Base-by-base conservation (phyloP, 2,888 invertebrate species). In the Trileptium ribeirensis region DNA sequence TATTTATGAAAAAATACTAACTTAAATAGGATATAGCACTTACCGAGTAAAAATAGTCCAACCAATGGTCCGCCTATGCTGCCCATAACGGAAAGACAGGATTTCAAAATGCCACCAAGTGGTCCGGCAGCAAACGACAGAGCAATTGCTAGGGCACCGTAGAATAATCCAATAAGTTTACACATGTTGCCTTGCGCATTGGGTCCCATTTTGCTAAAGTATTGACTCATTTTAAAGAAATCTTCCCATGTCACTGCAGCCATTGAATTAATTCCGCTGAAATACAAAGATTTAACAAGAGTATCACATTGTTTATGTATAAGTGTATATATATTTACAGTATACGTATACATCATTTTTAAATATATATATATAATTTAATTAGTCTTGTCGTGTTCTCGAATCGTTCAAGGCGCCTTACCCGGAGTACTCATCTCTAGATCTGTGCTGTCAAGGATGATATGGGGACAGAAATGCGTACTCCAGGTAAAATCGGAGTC, bases 51-150 rank as follows among this genome's bases (percentile, higher is more conserved):
- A 88, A 96, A 96, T 1, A 95, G 91, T 0, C 95, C 96, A 34
- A 96, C 90, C 0, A 94, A 93, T 0, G 96, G 93, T 0, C 95
- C 96, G 0, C 95, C 94, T 36, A 94, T 93, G 91, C 95, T 93
- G 0, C 95, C 95, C 87, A 95, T 94, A 86, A 95, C 81, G 74
- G 34, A 82, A 79, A 75, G 67, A 74, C 33, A 81, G 70, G 70
- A 81, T 15, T 36, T 84, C 38, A 86, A 82, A 40, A 85, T 85
- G n/a, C 85, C 85, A 0, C 85, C 85, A 36, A 85, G 77, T 51
- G 81, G 82, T 0, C 82, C 67, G 64, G 85, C 85, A 0, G 79
- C 75, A 77, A 85, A 86, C 15, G 85, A 84, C 81, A 85, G 70
- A 2, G 38, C 79, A 1, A 85, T 85, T 37, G 85, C 70, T 19